phyloP scores from a whole-genome alignment of 2,797 vertebrate species.

The Sebastes nivosus region DNA sequence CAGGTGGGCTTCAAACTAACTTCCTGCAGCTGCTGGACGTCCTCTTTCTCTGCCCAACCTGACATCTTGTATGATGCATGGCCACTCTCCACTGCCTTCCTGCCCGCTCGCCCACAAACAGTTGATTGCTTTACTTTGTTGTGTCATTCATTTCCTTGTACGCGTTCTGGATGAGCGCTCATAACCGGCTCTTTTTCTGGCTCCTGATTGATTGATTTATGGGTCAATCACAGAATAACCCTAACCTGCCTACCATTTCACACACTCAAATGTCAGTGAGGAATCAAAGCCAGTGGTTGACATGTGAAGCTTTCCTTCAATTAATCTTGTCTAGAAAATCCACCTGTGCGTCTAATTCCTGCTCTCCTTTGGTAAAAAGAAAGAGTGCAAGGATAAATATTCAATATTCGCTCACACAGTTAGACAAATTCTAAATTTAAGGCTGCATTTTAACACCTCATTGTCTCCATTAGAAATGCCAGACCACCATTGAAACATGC shows the following conservation, averaged over 20 bases:
- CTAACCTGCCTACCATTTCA: constrained; percentile 36
- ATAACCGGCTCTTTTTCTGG: constrained; percentile 41
- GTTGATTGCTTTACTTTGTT: constrained; percentile 81
- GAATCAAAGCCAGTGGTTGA: constrained; percentile 51
- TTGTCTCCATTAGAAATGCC: not conserved
- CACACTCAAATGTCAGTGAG: constrained; percentile 42
- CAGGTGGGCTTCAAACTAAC: constrained; percentile 1
- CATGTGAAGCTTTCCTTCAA: constrained; percentile 33
- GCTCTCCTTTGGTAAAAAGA: not conserved
- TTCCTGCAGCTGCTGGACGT: constrained; percentile 2
- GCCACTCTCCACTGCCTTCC: constrained; percentile 33
- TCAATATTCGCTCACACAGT: not conserved
- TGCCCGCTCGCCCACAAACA: constrained; percentile 56
- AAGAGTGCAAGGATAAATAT: not conserved
- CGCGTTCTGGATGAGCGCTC: constrained; percentile 50
- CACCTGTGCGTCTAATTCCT: not conserved
- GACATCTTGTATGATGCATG: constrained; percentile 62
- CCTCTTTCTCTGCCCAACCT: constrained; percentile 2
- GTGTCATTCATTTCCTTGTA: constrained; percentile 70
- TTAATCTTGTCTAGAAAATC: constrained; percentile 39
- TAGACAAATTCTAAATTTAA: not conserved
- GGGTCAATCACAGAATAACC: constrained; percentile 63
- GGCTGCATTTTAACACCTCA: not conserved
- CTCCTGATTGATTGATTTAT: constrained; percentile 75
- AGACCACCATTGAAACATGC: constrained; percentile 1